Evolutionary conservation across 2,888 invertebrate genomes (phyloP).

Genomic region (Sussaba pulchella): DNA sequence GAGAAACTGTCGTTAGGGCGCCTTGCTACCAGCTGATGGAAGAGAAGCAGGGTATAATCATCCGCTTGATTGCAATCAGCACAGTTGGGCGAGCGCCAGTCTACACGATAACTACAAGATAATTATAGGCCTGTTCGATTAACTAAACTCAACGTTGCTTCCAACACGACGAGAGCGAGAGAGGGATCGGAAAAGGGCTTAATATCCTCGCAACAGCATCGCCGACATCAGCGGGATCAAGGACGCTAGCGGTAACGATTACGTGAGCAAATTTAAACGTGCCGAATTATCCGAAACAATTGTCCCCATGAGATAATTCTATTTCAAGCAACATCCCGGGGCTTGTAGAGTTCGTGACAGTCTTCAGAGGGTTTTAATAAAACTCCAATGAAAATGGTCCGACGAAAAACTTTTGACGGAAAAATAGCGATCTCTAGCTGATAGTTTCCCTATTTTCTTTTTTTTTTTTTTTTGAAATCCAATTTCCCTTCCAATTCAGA

Average conservation of each 20-base stretch:
- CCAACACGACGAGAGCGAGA: conserved; percentile 35
- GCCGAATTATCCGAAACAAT: conserved; percentile 12
- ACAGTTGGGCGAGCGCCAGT: conserved; percentile 68
- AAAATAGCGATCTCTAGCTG: too few relatives aligned
- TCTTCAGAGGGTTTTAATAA: too few relatives aligned
- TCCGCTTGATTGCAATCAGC: conserved; percentile 71
- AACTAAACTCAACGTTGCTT: conserved; percentile 64
- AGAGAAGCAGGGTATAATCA: conserved; percentile 66
- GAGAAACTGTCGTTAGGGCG: conserved; percentile 2
- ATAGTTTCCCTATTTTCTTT: too few relatives aligned
- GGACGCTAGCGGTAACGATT: conserved; percentile 18
- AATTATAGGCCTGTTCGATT: conserved; percentile 70
- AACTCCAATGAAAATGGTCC: too few relatives aligned
- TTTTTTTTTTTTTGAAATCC: too few relatives aligned
- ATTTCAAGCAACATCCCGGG: too few relatives aligned
- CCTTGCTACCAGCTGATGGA: conserved; percentile 44
- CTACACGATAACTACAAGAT: conserved; percentile 70
- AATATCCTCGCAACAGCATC: conserved; percentile 16
- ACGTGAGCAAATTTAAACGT: conserved; percentile 22
- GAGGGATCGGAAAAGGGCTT: conserved; percentile 46
- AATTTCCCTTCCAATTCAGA: too few relatives aligned
- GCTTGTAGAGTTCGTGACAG: too few relatives aligned
- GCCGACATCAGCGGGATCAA: conserved; percentile 27
- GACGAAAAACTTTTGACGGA: too few relatives aligned
- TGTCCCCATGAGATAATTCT: not conserved